phyloP scores from a whole-genome alignment of 2,888 invertebrate species.

The Hirtodrosophila trivittata region DNA sequence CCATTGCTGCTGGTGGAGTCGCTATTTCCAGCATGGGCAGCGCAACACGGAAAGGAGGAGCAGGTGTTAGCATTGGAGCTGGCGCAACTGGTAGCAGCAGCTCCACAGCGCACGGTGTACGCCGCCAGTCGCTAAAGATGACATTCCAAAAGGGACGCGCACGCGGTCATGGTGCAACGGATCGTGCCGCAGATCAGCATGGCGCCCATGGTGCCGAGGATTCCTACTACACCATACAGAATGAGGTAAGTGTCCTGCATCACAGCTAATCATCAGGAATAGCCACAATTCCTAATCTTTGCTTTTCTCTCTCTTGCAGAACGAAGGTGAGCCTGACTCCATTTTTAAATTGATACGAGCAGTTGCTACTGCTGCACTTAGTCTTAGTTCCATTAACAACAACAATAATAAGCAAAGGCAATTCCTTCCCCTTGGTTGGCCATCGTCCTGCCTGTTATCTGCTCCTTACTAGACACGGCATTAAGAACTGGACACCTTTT shows the following conservation, averaged over 20 bases:
- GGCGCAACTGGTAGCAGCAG: constrained; percentile 13
- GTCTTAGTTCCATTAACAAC: constrained; percentile 86
- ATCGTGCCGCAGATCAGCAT: constrained; percentile 80
- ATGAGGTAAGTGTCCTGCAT: constrained; percentile 85
- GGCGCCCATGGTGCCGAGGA: constrained; percentile 79
- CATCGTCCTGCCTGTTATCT: no score
- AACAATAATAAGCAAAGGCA: no score
- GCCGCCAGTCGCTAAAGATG: constrained; percentile 90
- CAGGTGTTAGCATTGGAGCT: constrained; percentile 30
- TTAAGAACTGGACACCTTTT: constrained; percentile 17
- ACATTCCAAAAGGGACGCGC: constrained; percentile 89
- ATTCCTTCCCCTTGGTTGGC: no score
- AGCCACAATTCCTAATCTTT: constrained; percentile 40
- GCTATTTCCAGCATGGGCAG: constrained; percentile 21
- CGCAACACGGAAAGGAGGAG: constrained; percentile 60
- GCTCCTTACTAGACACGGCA: no score
- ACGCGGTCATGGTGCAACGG: constrained; percentile 84
- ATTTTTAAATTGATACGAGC: constrained; percentile 55
- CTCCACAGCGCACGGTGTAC: constrained; percentile 63
- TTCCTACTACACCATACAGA: constrained; percentile 89
- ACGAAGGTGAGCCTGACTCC: constrained; percentile 84
- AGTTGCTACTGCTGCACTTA: constrained; percentile 85
- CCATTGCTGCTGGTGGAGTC: neutral
- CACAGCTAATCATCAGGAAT: neutral
- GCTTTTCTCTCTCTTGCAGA: constrained; percentile 82